phyloP scores from a whole-genome alignment of 2,113 vertebrate species.

The Megaceryle torquata region DNA sequence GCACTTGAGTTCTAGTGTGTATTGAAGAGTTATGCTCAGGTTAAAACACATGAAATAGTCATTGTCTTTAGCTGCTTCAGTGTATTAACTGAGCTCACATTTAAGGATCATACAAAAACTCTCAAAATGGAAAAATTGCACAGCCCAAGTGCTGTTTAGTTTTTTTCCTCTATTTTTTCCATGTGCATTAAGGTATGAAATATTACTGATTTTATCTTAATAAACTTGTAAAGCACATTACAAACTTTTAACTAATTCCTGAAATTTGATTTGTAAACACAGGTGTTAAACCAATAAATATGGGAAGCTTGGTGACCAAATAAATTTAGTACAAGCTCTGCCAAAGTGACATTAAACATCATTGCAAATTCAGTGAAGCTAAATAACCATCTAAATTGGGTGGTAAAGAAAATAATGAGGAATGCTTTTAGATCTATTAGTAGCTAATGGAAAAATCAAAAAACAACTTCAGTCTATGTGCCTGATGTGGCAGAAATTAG shows the following conservation, averaged over 20 bases:
- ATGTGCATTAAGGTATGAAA: neutral
- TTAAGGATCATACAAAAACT: neutral
- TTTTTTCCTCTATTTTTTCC: neutral
- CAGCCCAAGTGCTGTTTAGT: neutral
- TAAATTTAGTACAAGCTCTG: neutral
- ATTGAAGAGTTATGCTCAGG: neutral
- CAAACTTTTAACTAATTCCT: neutral
- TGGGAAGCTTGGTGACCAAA: neutral
- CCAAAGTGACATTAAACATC: neutral
- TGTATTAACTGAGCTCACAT: neutral
- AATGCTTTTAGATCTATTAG: slow-evolving; percentile 50
- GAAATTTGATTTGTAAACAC: neutral
- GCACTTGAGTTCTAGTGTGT: neutral
- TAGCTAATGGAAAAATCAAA: slow-evolving; percentile 51
- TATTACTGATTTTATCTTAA: neutral
- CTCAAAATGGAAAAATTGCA: neutral
- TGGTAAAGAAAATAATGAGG: slow-evolving; percentile 49
- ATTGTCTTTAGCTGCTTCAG: neutral
- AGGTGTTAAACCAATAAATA: neutral
- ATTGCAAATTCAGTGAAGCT: slow-evolving; percentile 12
- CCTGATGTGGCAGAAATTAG: neutral
- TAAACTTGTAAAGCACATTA: neutral
- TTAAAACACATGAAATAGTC: neutral
- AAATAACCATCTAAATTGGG: slow-evolving; percentile 7
- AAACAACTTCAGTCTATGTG: neutral